Conservation (phyloP, 2,113 vertebrate species). For the Oreocharis arfaki region DNA sequence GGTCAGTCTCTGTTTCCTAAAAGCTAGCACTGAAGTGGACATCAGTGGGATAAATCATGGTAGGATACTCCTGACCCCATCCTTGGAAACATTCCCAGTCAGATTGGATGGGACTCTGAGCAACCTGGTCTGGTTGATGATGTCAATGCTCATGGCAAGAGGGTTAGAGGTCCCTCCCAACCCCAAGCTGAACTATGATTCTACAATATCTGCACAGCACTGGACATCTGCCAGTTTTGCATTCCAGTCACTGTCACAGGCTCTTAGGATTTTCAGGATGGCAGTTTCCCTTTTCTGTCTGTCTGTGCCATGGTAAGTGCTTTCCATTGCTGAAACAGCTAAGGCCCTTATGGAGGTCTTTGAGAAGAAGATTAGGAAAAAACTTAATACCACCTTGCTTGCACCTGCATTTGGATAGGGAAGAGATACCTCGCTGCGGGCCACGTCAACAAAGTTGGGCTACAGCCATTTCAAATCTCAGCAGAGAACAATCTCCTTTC, state of each 20-base stretch:
- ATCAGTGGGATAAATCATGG: not conserved
- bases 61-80: not conserved
- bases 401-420: not conserved
- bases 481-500: not conserved
- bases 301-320: not conserved
- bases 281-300: not conserved
- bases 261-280: not conserved
- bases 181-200: not conserved
- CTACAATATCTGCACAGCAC: not conserved
- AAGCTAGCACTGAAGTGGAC: not conserved
- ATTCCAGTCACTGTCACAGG: not conserved
- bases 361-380: not conserved
- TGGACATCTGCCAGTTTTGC: not conserved
- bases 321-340: not conserved
- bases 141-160: accelerated
- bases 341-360: not conserved
- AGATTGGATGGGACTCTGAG: not conserved
- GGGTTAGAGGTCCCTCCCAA: not conserved
- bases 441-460: not conserved
- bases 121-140: not conserved
- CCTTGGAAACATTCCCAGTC: not conserved
- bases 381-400: not conserved
- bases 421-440: not conserved
- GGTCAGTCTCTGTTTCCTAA: not conserved
- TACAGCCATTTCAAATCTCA: not conserved